Evolutionary conservation across 1,140 invertebrate genomes (phyloP), one percentile per base, ranked within the genome.

Genomic region (Cryptotermes secundus): DNA sequence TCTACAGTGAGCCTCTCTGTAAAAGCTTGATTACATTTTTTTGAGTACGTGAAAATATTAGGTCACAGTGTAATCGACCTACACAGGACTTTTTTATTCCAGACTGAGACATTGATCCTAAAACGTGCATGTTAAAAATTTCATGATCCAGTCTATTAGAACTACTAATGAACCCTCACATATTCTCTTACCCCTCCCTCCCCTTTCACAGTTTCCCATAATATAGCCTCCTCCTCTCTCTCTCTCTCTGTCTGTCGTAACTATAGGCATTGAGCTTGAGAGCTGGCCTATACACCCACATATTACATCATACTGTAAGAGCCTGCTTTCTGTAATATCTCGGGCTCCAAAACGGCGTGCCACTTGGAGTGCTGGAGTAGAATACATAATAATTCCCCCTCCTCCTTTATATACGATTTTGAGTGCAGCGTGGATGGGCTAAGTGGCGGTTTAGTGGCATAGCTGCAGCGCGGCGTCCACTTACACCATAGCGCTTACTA

Each of bases 301-400:
- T n/a, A 72, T n/a, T 72, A 31, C 16, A 72, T 72, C 59, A 72
- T n/a, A 72, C 4, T 72, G n/a, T 72, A 72, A 72, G 59, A 72
- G 59, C 59, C n/a, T 72, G 59, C 59, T 1, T 72, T 72, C 59
- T 72, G 59, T 72, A 72, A 72, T 72, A 72, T 72, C 59, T n/a
- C 59, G 59, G 59, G 59, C 26, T n/a, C 26, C 59, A 72, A 26
- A 72, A 72, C 59, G n/a, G 16, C 59, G 59, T 72, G n/a, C 59
- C 59, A 72, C 59, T 72, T 72, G 26, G 59, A 72, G 59, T 31
- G 14, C 59, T 72, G 59, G 59, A 72, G 59, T 72, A 72, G 59
- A 72, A 72, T 72, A 72, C 59, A 72, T 72, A 72, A 72, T 72
- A 72, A 72, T 72, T 72, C 59, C 59, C 59, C n/a, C 59, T 31